phyloP scores from a whole-genome alignment of 2,888 invertebrate genomes.

The Coelinius sp. region DNA sequence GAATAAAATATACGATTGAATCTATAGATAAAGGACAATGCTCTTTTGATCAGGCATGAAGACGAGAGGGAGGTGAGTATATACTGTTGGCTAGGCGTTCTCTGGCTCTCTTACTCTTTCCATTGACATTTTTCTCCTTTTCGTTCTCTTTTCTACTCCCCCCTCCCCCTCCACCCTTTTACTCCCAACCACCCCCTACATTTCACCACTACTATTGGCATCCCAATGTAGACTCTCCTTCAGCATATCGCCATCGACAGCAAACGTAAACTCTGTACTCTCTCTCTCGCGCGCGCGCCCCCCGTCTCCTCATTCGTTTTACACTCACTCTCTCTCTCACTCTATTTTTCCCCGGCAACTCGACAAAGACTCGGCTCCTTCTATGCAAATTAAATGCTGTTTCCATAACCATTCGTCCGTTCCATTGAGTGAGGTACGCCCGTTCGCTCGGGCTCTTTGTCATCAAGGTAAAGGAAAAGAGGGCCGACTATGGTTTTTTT shows the following conservation, averaged over 20 bases:
- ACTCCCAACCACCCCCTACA: constrained; percentile 20
- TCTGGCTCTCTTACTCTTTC: no score
- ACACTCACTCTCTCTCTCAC: constrained; percentile 24
- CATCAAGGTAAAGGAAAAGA: constrained; percentile 69
- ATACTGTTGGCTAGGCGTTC: no score
- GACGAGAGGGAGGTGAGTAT: constrained; percentile 47
- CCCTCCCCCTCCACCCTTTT: neutral
- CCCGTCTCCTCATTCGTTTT: constrained; percentile 26
- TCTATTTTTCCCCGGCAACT: constrained; percentile 49
- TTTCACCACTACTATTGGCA: neutral
- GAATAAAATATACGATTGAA: constrained; percentile 71
- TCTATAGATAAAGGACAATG: constrained; percentile 71
- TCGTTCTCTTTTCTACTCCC: no score
- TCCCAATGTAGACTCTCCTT: constrained; percentile 13
- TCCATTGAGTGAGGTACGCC: constrained; percentile 69
- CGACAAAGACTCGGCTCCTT: constrained; percentile 69
- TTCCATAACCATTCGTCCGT: constrained; percentile 71
- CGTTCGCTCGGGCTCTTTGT: constrained; percentile 66
- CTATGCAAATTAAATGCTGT: constrained; percentile 71
- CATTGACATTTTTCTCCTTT: no score
- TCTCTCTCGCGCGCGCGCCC: constrained; percentile 34
- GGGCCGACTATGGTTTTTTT: constrained; percentile 50
- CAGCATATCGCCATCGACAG: constrained; percentile 11
- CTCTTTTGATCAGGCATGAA: constrained; percentile 66
- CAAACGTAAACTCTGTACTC: neutral